Conservation (phyloP, 2,888 invertebrate genomes). For the Embidobia sp. region DNA sequence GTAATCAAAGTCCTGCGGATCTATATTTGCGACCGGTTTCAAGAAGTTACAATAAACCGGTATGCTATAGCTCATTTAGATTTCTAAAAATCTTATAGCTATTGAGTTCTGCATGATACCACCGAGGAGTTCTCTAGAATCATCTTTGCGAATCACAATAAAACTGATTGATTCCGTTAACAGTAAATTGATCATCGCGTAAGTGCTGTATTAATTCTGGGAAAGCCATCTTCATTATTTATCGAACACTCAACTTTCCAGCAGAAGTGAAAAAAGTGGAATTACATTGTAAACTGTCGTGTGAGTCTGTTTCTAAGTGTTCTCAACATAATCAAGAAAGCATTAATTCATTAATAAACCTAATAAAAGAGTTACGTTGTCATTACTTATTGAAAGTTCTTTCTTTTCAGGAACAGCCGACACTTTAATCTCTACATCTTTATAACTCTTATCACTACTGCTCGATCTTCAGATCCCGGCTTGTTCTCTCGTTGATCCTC, state of each 20-base stretch:
- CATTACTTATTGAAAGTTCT: background rate
- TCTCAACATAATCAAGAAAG: background rate
- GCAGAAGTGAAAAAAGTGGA: background rate
- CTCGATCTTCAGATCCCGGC: background rate
- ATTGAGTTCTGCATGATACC: background rate
- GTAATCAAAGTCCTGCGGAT: conserved; percentile 10
- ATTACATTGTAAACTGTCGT: background rate
- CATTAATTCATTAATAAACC: background rate
- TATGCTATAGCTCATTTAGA: background rate
- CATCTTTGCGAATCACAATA: background rate
- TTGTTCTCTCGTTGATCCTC: background rate
- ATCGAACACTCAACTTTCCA: background rate
- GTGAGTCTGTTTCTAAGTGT: background rate
- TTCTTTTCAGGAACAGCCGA: too few species aligned
- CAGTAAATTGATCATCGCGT: background rate
- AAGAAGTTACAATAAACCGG: background rate
- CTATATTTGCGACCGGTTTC: conserved; percentile 16
- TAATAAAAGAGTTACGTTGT: background rate
- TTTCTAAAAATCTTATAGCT: background rate
- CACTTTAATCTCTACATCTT: background rate
- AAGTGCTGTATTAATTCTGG: background rate
- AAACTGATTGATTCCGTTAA: background rate
- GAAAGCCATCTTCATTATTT: background rate
- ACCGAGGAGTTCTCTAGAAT: too few species aligned
- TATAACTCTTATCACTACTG: background rate